A percentile compares a stretch with the other conserved stretches of the same genome.
Conservation (phyloP, 2,888 invertebrate species). For the Oligia strigilis region DNA sequence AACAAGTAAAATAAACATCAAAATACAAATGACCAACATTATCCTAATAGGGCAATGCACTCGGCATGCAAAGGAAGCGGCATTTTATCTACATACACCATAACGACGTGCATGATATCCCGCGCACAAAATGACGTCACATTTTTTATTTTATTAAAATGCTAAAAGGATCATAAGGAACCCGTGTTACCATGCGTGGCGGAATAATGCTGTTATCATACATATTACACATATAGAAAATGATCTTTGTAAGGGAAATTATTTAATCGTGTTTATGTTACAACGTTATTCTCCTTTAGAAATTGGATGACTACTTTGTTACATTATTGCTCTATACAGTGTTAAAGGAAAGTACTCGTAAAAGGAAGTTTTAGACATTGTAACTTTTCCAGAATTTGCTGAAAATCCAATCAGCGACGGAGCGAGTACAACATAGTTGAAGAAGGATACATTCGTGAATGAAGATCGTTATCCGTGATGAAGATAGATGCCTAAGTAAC, state of each 20-base stretch:
- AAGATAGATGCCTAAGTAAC: neutral
- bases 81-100: conserved; percentile 39
- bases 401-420: conserved; percentile 1
- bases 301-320: neutral
- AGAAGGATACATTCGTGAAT: neutral
- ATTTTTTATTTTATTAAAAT: conserved; percentile 64
- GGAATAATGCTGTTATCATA: conserved; percentile 35
- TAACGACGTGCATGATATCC: conserved; percentile 29
- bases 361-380: neutral
- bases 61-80: conserved; percentile 22
- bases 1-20: conserved; percentile 6
- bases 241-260: conserved; percentile 11
- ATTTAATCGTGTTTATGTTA: conserved; percentile 1
- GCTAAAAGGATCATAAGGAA: conserved; percentile 56
- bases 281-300: too few relatives aligned
- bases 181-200: conserved; percentile 37
- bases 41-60: conserved; percentile 54
- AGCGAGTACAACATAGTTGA: neutral
- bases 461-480: too few relatives aligned
- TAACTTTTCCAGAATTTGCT: neutral
- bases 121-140: conserved; percentile 35
- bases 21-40: conserved; percentile 43
- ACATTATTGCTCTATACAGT: neutral
- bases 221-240: neutral
- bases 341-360: neutral